Evolutionary conservation across 1,140 invertebrate species (phyloP), one percentile per base, ranked within the genome.

Genomic region (Reticulitermes speratus): DNA sequence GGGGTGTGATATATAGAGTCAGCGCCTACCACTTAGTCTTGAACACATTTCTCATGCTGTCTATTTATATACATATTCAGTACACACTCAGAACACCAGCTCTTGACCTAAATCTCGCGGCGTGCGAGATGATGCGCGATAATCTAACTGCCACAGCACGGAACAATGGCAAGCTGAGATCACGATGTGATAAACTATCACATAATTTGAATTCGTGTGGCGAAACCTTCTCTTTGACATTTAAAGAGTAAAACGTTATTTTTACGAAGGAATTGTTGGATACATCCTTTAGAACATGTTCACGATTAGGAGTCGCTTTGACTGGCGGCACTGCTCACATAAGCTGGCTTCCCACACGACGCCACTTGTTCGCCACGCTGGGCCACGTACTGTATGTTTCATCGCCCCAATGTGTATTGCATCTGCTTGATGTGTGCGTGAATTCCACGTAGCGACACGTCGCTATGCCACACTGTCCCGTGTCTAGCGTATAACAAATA

Each of bases 141-240:
- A 75, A 75, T 75, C 65, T 9, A 25, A 75, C 25, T 30, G 65
- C n/a, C 25, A 75, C 25, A 25, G 19, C 65, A 11, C 9, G 65
- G 65, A 75, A 75, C 65, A 75, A n/a, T 75, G 65, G 59, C 59
- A 19, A 65, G 8, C 21, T 2, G 21, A 65, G 59, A 65, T 65
- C 59, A 65, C 21, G 59, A 8, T 12, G 21, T 3, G 65, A 75
- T 75, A 75, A 75, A 75, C 6, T 75, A 75, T 75, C 65, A 30
- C 65, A 75, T 75, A 75, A 75, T 75, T 75, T 75, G 65, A n/a
- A 75, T 75, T 75, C 25, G n/a, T 75, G n/a, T 30, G 65, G n/a
- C 65, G 65, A 75, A 30, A 30, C n/a, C 65, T 75, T 65, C 16
- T 23, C 65, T 75, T 75, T 75, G 65, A 75, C 65, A 75, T 75